Evolutionary conservation across 2,797 vertebrate species (phyloP), one percentile per base, ranked within the genome.

Genomic region (Squalus acanthias): DNA sequence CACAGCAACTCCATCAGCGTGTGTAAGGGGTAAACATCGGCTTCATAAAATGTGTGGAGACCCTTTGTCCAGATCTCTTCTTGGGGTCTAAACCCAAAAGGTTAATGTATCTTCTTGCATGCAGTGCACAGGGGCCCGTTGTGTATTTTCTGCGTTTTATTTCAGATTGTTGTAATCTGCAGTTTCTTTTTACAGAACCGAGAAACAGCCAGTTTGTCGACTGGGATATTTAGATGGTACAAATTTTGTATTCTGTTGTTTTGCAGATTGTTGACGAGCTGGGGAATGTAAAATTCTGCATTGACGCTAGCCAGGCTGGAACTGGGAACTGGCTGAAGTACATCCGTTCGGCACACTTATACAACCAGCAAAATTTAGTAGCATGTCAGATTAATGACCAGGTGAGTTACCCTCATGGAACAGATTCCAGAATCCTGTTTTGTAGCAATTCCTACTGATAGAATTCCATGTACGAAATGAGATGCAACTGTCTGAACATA

Each of bases 251-350:
- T 60, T 96, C 33, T 57, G 0, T 96, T 96, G 29, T 72, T 20
- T 96, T 24, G 33, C 98, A 99, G 99, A 97, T 99, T 96, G 98
- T 99, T 1, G 99, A 99, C 15, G 98, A 98, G 96, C 98, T 99
- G 98, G 98, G 98, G 53, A 98, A 97, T 4, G 97, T 99, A 96
- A 99, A 99, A 97, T 99, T 99, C 98, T 98, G 98, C 0, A 96
- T 98, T 63, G 99, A 99, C 17, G 97, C 97, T 0, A 97, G 97
- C 96, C 98, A 97, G 95, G 97, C 97, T 0, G 98, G 97, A 87
- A 97, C 97, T 6, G 98, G 98, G 96, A 99, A 98, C 98, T 99
- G 99, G 99, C 98, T 99, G 96, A 99, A 99, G 96, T 99, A 99
- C 95, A 98, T 99, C 97, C 98, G 99, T 33, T 98, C 98, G 29